These are phyloP conservation scores for Actias luna DNA, from an alignment of 2,888 invertebrate genomes.

Conservation along the genomic window DNA sequence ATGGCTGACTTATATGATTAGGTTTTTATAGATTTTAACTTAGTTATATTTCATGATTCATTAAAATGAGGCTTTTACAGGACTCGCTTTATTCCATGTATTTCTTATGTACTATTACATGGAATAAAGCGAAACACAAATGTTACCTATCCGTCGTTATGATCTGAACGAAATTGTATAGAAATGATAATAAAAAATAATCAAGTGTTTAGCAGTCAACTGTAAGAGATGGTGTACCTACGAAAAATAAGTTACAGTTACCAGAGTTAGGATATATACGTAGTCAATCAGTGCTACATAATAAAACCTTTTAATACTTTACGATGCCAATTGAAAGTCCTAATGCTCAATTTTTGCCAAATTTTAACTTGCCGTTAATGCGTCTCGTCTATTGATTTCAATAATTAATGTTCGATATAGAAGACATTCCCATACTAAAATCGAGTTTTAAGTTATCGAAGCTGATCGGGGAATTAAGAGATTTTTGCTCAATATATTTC, in stretches of 20 bases:
- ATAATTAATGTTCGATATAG: constrained; percentile 46
- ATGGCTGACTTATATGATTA: background rate
- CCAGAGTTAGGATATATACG: constrained; percentile 73
- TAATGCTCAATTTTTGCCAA: constrained; percentile 82
- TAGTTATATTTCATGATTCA: background rate
- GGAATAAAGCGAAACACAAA: background rate
- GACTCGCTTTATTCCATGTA: background rate
- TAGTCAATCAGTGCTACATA: constrained; percentile 66
- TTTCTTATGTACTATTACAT: background rate
- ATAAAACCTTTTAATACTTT: constrained; percentile 62
- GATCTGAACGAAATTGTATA: constrained; percentile 32
- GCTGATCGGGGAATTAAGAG: constrained; percentile 47
- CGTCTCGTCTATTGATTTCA: constrained; percentile 69
- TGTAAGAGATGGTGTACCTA: constrained; percentile 60
- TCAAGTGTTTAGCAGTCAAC: constrained; percentile 42
- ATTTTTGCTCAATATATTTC: constrained; percentile 75
- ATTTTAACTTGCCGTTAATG: constrained; percentile 77
- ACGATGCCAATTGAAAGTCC: constrained; percentile 76
- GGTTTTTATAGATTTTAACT: background rate
- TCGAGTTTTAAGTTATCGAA: constrained; percentile 33
- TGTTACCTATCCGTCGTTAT: constrained; percentile 22
- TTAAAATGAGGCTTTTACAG: constrained; percentile 6
- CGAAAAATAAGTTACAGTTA: constrained; percentile 73
- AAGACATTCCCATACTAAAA: constrained; percentile 48
- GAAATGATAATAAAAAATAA: constrained; percentile 39